A percentile compares a stretch with the other conserved stretches of the same genome.
Conservation (phyloP, 2,888 invertebrate species). For the Punctoribates punctum region DNA sequence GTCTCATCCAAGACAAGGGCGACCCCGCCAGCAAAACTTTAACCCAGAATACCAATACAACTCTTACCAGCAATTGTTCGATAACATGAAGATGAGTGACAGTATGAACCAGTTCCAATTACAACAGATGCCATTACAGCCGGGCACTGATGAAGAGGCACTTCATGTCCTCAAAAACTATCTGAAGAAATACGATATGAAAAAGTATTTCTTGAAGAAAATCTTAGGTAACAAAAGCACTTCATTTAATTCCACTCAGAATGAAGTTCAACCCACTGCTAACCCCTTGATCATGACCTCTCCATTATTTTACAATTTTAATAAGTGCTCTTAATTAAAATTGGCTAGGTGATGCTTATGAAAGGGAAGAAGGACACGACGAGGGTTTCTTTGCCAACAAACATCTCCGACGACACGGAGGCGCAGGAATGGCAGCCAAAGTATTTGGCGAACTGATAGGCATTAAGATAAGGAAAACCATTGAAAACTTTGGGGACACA, state of each 20-base stretch:
- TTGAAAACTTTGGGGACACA: constrained; percentile 40
- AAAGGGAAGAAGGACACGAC: constrained; percentile 32
- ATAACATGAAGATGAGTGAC: background rate
- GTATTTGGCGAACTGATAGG: constrained; percentile 42
- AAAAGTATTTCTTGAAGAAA: constrained; percentile 39
- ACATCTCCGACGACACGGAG: constrained; percentile 40
- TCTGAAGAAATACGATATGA: constrained; percentile 38
- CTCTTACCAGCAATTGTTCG: background rate
- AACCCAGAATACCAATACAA: background rate
- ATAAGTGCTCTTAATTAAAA: background rate
- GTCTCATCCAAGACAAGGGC: background rate
- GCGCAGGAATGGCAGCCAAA: constrained; percentile 39
- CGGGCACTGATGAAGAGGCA: background rate
- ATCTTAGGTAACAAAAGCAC: constrained; percentile 30
- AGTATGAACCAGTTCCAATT: background rate
- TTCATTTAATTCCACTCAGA: too few relatives aligned
- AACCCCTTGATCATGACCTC: too few relatives aligned
- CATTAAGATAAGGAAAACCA: constrained; percentile 38
- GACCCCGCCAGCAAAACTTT: background rate
- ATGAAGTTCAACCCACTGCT: background rate
- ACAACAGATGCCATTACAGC: background rate
- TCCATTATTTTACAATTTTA: background rate
- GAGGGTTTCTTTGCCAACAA: constrained; percentile 39
- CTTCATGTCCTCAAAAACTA: constrained; percentile 16
- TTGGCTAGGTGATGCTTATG: constrained; percentile 35